Conservation (phyloP, 2,888 invertebrate genomes). For the Entomobrya proxima region DNA sequence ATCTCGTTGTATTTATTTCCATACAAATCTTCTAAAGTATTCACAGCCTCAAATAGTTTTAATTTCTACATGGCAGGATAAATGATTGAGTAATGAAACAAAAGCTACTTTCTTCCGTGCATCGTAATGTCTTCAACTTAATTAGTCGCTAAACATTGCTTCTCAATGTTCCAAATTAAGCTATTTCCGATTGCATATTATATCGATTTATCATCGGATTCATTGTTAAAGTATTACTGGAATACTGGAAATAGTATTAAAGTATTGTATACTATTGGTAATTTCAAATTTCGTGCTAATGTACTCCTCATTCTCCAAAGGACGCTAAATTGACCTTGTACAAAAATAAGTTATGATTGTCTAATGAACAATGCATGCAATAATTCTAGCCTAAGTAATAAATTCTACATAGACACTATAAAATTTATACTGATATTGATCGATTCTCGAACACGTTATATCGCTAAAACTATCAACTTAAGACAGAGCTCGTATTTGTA, state of each 20-base stretch:
- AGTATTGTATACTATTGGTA: constrained; percentile 40
- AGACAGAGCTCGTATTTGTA: constrained; percentile 60
- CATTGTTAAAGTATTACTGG: too few relatives aligned
- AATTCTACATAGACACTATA: background rate
- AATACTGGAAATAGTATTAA: too few relatives aligned
- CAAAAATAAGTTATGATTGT: constrained; percentile 47
- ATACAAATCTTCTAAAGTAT: too few relatives aligned
- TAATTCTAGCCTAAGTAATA: background rate
- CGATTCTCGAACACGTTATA: constrained; percentile 17
- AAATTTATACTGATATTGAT: background rate
- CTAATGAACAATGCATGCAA: background rate
- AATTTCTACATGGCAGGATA: constrained; percentile 2
- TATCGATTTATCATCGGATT: too few relatives aligned
- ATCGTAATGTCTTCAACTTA: background rate
- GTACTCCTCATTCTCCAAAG: constrained; percentile 37
- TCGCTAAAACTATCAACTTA: background rate
- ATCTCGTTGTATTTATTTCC: too few relatives aligned
- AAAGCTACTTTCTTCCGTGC: background rate
- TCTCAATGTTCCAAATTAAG: too few relatives aligned
- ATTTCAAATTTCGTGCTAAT: constrained; percentile 42
- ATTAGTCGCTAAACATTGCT: too few relatives aligned
- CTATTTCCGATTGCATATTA: too few relatives aligned
- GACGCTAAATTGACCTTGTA: constrained; percentile 32
- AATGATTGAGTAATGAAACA: background rate
- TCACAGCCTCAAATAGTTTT: background rate